Conservation (phyloP, 2,797 vertebrate genomes). For the Furcifer pardalis region DNA sequence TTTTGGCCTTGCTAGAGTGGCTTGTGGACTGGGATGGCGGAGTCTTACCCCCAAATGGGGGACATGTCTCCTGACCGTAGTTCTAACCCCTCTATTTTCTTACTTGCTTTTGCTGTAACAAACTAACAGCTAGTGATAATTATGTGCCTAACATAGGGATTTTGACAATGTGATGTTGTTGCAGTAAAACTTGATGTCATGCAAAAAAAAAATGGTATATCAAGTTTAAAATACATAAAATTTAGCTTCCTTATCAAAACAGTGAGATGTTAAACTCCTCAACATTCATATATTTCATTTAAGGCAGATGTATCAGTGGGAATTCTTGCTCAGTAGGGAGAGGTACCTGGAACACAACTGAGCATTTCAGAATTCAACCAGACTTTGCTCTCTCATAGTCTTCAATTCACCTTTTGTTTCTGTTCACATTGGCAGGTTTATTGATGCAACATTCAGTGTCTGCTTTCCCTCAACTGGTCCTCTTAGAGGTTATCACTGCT, state of each 20-base stretch:
- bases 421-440: neutral
- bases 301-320: neutral
- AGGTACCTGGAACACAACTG: neutral
- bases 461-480: neutral
- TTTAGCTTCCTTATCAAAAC: neutral
- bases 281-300: neutral
- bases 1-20: too few relatives aligned
- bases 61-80: too few relatives aligned
- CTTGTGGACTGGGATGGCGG: too few relatives aligned
- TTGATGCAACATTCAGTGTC: neutral
- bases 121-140: too few relatives aligned
- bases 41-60: too few relatives aligned
- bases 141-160: too few relatives aligned
- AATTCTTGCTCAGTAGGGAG: neutral
- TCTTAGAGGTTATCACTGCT: neutral
- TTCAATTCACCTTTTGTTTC: neutral
- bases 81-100: too few relatives aligned
- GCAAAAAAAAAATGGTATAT: neutral
- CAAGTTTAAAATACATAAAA: neutral
- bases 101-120: too few relatives aligned
- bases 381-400: neutral
- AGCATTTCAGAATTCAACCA: neutral
- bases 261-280: neutral
- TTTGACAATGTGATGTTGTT: too few relatives aligned
- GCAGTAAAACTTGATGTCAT: too few relatives aligned